A percentile compares a stretch with the other conserved stretches of the same genome.
Evolutionary conservation across 2,888 invertebrate genomes (phyloP).

Genomic region (Chirona hameri): DNA sequence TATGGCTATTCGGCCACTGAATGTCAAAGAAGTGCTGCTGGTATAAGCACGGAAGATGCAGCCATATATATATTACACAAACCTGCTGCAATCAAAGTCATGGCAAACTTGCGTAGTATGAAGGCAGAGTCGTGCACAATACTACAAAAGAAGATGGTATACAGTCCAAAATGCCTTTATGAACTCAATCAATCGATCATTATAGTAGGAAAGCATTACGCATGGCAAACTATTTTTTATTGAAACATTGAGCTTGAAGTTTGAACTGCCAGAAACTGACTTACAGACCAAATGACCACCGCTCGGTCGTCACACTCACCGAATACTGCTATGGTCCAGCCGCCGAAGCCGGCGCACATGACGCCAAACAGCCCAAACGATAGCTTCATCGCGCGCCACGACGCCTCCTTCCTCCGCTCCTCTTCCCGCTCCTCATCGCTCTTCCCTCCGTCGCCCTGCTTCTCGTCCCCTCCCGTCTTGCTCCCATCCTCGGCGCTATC

Average conservation of each 20-base stretch:
- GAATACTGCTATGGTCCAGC: constrained; percentile 46
- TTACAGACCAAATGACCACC: no score
- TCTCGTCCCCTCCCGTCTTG: background rate
- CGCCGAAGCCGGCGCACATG: constrained; percentile 44
- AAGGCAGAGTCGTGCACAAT: background rate
- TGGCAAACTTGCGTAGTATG: background rate
- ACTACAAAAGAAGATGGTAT: no score
- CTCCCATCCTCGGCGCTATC: background rate
- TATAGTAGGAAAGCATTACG: no score
- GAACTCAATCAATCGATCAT: no score
- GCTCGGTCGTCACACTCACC: constrained; percentile 42
- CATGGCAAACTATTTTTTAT: no score
- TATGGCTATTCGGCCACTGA: no score
- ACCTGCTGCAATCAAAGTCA: background rate
- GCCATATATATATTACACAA: background rate
- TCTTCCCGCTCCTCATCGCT: constrained; percentile 50
- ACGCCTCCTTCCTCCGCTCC: constrained; percentile 61
- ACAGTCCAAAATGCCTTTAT: no score
- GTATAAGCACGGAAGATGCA: background rate
- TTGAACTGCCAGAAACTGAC: no score
- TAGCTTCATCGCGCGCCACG: constrained; percentile 68
- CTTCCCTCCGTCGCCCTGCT: background rate
- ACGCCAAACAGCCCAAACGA: constrained; percentile 47
- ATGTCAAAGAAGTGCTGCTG: no score
- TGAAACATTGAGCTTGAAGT: no score